Conservation (phyloP, 2,113 vertebrate genomes). For the Elaphurus davidianus region DNA sequence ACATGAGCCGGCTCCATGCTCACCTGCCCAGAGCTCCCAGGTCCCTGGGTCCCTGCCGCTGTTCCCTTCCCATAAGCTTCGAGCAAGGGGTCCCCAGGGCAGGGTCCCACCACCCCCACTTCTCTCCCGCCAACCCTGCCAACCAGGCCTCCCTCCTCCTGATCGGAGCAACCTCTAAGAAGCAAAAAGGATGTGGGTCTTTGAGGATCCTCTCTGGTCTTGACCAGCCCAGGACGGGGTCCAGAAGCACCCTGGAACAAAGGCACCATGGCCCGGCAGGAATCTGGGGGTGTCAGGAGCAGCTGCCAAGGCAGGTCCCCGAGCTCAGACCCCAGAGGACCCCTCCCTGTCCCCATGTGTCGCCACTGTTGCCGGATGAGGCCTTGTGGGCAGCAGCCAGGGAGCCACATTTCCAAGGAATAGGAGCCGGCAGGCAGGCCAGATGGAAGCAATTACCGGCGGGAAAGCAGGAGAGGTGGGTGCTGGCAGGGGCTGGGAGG, state of each 20-base stretch:
- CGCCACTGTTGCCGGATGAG: neutral
- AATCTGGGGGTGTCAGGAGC: neutral
- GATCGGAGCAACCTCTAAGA: neutral
- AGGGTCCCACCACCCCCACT: neutral
- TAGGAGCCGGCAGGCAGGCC: slow-evolving; percentile 5
- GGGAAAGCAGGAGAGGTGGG: neutral
- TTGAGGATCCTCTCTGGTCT: neutral
- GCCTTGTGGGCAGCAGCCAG: slow-evolving; percentile 46
- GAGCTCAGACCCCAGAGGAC: neutral
- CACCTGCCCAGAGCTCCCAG: neutral
- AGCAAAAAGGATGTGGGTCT: neutral
- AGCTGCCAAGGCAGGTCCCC: neutral
- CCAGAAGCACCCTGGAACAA: neutral
- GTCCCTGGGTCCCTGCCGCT: neutral
- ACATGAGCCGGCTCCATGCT: neutral
- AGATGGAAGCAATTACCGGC: slow-evolving; percentile 71
- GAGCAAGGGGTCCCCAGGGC: neutral
- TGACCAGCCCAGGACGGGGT: neutral
- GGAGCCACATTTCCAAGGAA: slow-evolving; percentile 32
- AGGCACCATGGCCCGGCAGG: neutral
- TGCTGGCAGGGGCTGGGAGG: neutral
- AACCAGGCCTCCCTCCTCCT: neutral
- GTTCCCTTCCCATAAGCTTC: neutral
- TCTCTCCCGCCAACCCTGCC: neutral
- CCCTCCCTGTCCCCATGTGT: neutral